Percentiles rank a stretch among this genome's conserved stretches.
These are phyloP conservation scores for Tricholauxania praeusta DNA, from an alignment of 2,888 invertebrate species.

Conservation along the genomic window DNA sequence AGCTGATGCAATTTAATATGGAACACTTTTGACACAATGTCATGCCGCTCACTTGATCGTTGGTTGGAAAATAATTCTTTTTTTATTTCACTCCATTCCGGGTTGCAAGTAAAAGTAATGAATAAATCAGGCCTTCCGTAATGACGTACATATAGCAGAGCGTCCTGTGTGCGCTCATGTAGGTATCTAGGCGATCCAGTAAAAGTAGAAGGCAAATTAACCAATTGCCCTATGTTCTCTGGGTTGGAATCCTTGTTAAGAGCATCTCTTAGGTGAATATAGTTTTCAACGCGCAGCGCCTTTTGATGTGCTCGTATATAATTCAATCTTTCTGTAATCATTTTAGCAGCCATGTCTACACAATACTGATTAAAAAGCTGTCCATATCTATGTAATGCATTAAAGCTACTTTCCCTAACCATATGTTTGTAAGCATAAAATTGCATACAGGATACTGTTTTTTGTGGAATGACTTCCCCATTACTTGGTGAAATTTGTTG, in stretches of 20 bases:
- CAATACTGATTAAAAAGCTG: conserved; percentile 12
- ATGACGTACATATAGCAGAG: conserved; percentile 23
- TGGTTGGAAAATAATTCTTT: conserved; percentile 20
- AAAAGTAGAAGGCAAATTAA: conserved; percentile 30
- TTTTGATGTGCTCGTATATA: conserved; percentile 23
- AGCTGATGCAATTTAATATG: conserved; percentile 28
- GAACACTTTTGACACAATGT: conserved; percentile 28
- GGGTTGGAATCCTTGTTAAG: background rate
- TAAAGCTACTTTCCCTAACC: conserved; percentile 10
- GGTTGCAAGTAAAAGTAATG: conserved; percentile 29
- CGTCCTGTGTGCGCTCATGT: conserved; percentile 22
- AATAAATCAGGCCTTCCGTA: conserved; percentile 18
- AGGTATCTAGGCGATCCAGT: background rate
- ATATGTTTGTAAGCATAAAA: conserved; percentile 23
- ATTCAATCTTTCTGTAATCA: conserved; percentile 14
- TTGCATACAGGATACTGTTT: conserved; percentile 22
- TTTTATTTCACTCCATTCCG: conserved; percentile 24
- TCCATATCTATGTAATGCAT: conserved; percentile 28
- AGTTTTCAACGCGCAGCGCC: conserved; percentile 4
- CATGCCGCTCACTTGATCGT: conserved; percentile 28
- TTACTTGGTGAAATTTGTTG: conserved; percentile 9
- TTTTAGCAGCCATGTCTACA: conserved; percentile 19
- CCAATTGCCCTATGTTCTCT: conserved; percentile 15
- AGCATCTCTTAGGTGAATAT: conserved; percentile 7
- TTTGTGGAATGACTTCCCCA: conserved; percentile 6